Evolutionary conservation across 2,888 invertebrate species (phyloP), one percentile per base, ranked within the genome.

Genomic region (Margaritifera margaritifera): DNA sequence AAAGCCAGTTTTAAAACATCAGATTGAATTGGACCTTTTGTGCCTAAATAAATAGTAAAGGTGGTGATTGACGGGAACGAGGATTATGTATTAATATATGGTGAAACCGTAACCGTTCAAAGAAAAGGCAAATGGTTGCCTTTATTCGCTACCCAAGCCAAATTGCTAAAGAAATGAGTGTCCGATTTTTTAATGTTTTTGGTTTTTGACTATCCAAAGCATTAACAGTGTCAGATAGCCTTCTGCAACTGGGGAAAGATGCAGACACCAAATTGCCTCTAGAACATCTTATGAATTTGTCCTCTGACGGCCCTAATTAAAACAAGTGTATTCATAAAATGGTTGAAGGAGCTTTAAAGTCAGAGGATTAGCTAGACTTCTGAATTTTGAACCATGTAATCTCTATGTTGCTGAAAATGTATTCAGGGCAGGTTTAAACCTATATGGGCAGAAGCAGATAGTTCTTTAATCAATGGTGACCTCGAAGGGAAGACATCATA

Each of bases 331-430:
- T 72, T 53, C 66, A 59, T 25, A 61, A 52, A 55, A 52, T 61
- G 65, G 53, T 71, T n/a, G 57, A 62, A 55, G 65, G 54, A 58
- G 58, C 54, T 51, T 25, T 68, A 20, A 68, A 42, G 27, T 27
- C 27, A 27, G 54, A 62, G 52, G 55, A 56, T 22, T 42, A 6
- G 11, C 62, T 56, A 6, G 27, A 50, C 68, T 24, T 22, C 66
- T 24, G 72, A 72, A 52, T 60, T 68, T 59, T 62, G 60, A 27
- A 65, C 27, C 27, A 27, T 27, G 4, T 27, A 27, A 27, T 27
- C 60, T 66, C 27, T 68, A 69, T 63, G 60, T 60, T 24, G 66
- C 59, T 58, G 62, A 72, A 58, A 71, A 61, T 65, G 68, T 65
- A 27, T 72, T 72, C 51, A 65, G 68, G 20, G 66, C 68, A 65